Evolutionary conservation across 2,888 invertebrate species (phyloP), one percentile per base, ranked within the genome.

Genomic region (Julus scanicus): DNA sequence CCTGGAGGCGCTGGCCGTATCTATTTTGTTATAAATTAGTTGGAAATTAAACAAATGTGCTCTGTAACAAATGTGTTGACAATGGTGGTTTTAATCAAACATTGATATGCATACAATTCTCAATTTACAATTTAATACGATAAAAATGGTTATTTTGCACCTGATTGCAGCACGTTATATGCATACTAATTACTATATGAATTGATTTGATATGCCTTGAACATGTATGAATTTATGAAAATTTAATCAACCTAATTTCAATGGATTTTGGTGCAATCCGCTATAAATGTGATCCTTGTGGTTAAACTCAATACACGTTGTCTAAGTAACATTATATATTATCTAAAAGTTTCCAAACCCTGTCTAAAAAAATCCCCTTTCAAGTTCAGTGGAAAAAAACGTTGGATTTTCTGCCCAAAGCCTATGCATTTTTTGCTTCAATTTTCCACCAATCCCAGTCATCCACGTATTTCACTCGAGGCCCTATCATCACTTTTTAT

Each of bases 401-500:
- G 9, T 29, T 29, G 9, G 71, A 71, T 71, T 71, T 71, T 71
- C 71, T 37, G 11, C 80, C 80, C 80, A 9, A 13, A 39, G 80
- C 15, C 80, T 80, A 39, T 39, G 80, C 37, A 80, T 80, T 80
- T 80, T 80, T 80, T 80, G 80, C 15, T 2, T 0, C 29, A 80
- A 80, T 39, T 80, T 80, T 80, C 80, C 37, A 3, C 80, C 80
- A 80, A 80, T 80, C 37, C 15, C 80, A 37, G 3, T 11, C 80
- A 15, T 11, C 37, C 2, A 29, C 44, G 71, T 13, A 37, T 80
- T 80, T 49, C 85, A 85, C 85, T 48, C 85, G 85, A 44, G 49
- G 44, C 85, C 49, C 85, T 85, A 29, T 85, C 85, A 44, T 85
- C 44, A 44, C 85, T 85, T 49, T 85, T 44, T 85, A 48, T 85